phyloP scores from a whole-genome alignment of 1,140 invertebrate genomes.

The Drosophila melanogaster region Release_6_plus_ISO1_MT NT_033779.5:5569001-5569500 shows the following conservation, averaged over 20 bases:
- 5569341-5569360: constrained; percentile 12
- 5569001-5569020: constrained; percentile 56
- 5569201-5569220: constrained; percentile 70
- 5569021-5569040: constrained; percentile 64
- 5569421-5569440: constrained; percentile 81
- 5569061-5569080: constrained; percentile 83
- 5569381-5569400: constrained; percentile 66
- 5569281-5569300: constrained; percentile 72
- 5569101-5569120: constrained; percentile 80
- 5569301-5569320: constrained; percentile 81
- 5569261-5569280: constrained; percentile 17
- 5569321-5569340: constrained; percentile 26
- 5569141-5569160: constrained; percentile 32
- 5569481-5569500: constrained; percentile 57
- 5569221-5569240: constrained; percentile 80
- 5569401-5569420: constrained; percentile 83
- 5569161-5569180: constrained; percentile 67
- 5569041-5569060: constrained; percentile 82
- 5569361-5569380: constrained; percentile 14
- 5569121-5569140: constrained; percentile 14
- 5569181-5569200: constrained; percentile 80
- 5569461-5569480: constrained; percentile 45
- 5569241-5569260: constrained; percentile 26
- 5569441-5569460: constrained; percentile 63
- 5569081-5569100: constrained; percentile 83